These are phyloP conservation scores for Flabesymbios commensalis DNA, from an alignment of 2,888 invertebrate genomes.

Conservation along the genomic window DNA sequence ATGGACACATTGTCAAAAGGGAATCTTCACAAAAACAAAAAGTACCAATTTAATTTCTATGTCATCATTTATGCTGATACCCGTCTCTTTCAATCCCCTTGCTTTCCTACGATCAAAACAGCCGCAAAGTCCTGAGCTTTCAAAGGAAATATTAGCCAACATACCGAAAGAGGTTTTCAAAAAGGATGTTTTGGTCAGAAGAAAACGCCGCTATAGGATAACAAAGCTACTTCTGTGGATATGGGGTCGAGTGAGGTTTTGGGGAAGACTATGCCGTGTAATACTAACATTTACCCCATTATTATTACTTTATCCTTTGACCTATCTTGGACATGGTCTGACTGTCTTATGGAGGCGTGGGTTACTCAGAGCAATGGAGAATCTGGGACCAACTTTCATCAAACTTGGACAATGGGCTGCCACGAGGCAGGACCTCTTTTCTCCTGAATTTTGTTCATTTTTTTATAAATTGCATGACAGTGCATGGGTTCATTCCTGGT, in stretches of 20 bases:
- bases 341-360: conserved; percentile 38
- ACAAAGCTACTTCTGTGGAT: conserved; percentile 1
- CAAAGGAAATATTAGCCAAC: conserved; percentile 2
- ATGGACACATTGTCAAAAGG: too few relatives aligned
- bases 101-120: too few relatives aligned
- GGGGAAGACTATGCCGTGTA: conserved; percentile 28
- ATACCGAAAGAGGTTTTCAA: conserved; percentile 21
- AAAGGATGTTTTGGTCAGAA: conserved; percentile 15
- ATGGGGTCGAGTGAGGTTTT: conserved; percentile 2
- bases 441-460: conserved; percentile 61
- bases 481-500: conserved; percentile 60
- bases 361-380: conserved; percentile 52
- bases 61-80: too few relatives aligned
- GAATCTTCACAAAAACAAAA: too few relatives aligned
- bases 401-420: conserved; percentile 66
- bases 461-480: conserved; percentile 59
- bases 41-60: too few relatives aligned
- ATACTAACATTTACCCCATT: conserved; percentile 41
- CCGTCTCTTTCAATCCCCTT: too few relatives aligned
- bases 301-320: conserved; percentile 41
- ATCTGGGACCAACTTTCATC: conserved; percentile 64
- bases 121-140: too few relatives aligned
- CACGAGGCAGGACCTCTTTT: conserved; percentile 64
- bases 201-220: conserved; percentile 2
- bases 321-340: conserved; percentile 21